Evolutionary conservation across 2,797 vertebrate species (phyloP), one percentile per base, ranked within the genome.

Genomic region (Eulemur mongoz): DNA sequence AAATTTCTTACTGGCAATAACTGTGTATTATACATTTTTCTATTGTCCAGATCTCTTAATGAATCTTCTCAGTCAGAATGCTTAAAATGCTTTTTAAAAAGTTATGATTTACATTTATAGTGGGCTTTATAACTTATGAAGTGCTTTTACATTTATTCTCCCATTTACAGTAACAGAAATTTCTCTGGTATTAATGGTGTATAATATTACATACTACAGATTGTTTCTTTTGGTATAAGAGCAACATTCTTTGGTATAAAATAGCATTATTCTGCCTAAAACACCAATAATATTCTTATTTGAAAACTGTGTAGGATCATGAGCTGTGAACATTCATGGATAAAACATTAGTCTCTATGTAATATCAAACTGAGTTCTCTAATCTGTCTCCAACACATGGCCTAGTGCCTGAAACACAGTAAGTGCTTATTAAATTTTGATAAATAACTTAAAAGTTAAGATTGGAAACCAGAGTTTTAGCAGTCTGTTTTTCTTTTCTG

Each of bases 391-490:
- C 18, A 54, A 23, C 3, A 91, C 13, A 70, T 94, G 45, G 23
- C 12, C 18, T 80, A 54, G 11, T 92, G 22, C 48, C 32, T 94
- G 18, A n/a, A 95, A 85, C 4, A 85, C 15, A 48, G n/a, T 59
- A 48, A 18, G 17, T 80, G 11, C 4, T 87, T 5, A 2, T 67
- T 95, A 84, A 90, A 63, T 88, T 94, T 91, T 95, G n/a, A 81
- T 89, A 75, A 38, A 1, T 73, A 89, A 78, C 23, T 95, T 76
- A 35, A 84, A 93, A 91, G 57, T 72, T 88, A 59, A 92, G 92
- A 78, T 88, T 78, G 6, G 48, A 90, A 61, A 30, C 91, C 12
- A 70, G 43, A 88, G 10, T 87, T 45, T 70, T 93, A 83, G 35
- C 25, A 54, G 22, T 84, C 9, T 35, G 0, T 81, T 2, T 54